Base-by-base conservation (phyloP, 1,140 invertebrate species). In the Cotesia vestalis region DNA sequence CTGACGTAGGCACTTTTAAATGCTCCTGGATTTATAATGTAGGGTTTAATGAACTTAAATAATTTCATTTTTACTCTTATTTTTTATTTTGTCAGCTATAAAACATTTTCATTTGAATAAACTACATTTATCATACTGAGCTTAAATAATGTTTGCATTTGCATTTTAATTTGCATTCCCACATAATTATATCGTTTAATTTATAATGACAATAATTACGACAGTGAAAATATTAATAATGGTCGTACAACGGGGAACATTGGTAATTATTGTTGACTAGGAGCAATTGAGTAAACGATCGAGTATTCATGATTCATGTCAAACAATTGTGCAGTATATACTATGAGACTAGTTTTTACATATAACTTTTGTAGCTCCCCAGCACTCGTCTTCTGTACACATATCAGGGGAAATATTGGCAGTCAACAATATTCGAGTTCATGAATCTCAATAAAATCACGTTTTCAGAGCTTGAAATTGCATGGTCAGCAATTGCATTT, bases 361-460 rank as follows among this genome's bases (percentile, higher is more conserved):
- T 51, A 66, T 40, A 59, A 6, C 57, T 34, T 17, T 5, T 20
- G 17, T 14, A 17, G 12, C 3, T 8, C 17, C 53, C 14, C 27
- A 4, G 8, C 17, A 59, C 4, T 20, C 5, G 14, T 59, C 57
- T 59, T n/a, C 53, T 62, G 67, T 61, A 38, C n/a, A 62, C 20
- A 35, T 35, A 70, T 36, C 17, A 66, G 40, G 51, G 51, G 27
- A 34, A 60, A 64, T 66, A 67, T 72, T 67, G 71, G 62, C 38
- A 60, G 64, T 57, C 40, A 72, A 72, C 71, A 72, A 67, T 72
- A 72, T 72, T 67, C 20, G 55, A 72, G 59, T 66, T 52, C 53
- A 72, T 72, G 59, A 72, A 72, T 72, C 38, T 55, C 57, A 67
- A 67, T 72, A 72, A 72, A 72, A 72, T 72, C 71, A 67, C 63